Evolutionary conservation across 2,888 invertebrate genomes (phyloP).

Genomic region (Tipula vernalis): DNA sequence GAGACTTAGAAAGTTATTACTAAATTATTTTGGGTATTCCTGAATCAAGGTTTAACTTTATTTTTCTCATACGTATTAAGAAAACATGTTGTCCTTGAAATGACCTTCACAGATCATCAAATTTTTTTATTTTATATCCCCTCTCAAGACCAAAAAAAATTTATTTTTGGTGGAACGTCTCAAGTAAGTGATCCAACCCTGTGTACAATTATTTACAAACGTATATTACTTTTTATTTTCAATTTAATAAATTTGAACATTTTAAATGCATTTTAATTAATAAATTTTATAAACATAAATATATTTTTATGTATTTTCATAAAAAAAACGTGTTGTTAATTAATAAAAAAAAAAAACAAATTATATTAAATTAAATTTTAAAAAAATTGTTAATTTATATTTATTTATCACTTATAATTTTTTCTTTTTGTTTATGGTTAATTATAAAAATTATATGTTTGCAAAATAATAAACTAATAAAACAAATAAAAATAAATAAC

Average conservation of each 20-base stretch:
- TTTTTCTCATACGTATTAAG: too few relatives aligned
- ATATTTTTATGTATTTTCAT: background rate
- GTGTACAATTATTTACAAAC: too few relatives aligned
- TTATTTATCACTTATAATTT: background rate
- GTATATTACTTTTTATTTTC: background rate
- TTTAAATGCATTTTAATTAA: background rate
- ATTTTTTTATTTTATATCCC: too few relatives aligned
- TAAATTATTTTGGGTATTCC: too few relatives aligned
- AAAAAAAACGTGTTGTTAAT: background rate
- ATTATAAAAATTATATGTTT: background rate
- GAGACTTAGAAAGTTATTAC: too few relatives aligned
- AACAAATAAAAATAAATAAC: background rate
- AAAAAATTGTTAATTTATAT: background rate
- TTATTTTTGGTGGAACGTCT: too few relatives aligned
- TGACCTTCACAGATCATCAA: too few relatives aligned
- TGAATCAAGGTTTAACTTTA: too few relatives aligned
- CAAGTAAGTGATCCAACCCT: too few relatives aligned
- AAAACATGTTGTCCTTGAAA: too few relatives aligned
- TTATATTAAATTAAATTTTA: background rate
- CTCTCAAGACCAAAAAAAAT: too few relatives aligned
- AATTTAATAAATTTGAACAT: background rate
- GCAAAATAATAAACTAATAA: background rate
- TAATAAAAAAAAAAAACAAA: background rate
- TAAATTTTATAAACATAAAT: background rate
- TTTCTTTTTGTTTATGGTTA: background rate